phyloP scores from a whole-genome alignment of 2,888 invertebrate genomes.

The Drosophila quinaria region DNA sequence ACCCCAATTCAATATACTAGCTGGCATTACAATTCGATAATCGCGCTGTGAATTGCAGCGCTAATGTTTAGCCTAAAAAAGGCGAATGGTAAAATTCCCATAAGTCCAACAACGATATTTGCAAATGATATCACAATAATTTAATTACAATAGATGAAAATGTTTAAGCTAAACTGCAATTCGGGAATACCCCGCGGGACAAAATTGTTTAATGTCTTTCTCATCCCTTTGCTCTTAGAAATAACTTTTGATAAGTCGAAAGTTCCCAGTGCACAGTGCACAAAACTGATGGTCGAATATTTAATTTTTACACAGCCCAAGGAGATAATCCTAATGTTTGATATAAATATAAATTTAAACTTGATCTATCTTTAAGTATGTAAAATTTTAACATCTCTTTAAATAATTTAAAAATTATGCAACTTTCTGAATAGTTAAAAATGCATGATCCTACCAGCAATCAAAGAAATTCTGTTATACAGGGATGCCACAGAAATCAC shows the following conservation, averaged over 20 bases:
- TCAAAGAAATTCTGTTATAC: too few species aligned
- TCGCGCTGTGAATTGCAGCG: slow-evolving; percentile 34
- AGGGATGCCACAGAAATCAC: too few species aligned
- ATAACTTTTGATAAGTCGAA: background rate
- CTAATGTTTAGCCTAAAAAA: slow-evolving; percentile 25
- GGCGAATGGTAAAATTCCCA: slow-evolving; percentile 12
- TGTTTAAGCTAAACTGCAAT: background rate
- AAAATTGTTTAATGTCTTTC: background rate
- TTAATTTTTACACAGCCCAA: too few species aligned
- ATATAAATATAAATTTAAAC: too few species aligned
- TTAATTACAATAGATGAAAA: slow-evolving; percentile 1
- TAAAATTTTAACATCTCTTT: too few species aligned
- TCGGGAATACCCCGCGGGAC: background rate
- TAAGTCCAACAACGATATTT: slow-evolving; percentile 12
- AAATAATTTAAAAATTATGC: too few species aligned
- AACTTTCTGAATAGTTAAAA: too few species aligned
- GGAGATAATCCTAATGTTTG: too few species aligned
- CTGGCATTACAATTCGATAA: slow-evolving; percentile 52
- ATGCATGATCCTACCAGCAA: too few species aligned
- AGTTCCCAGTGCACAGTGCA: too few species aligned
- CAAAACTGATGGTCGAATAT: too few species aligned
- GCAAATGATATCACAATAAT: background rate
- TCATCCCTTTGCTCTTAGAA: background rate
- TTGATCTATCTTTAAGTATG: too few species aligned
- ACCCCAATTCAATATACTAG: slow-evolving; percentile 41